phyloP scores from a whole-genome alignment of 2,113 vertebrate species.

The Alexandromys fortis region DNA sequence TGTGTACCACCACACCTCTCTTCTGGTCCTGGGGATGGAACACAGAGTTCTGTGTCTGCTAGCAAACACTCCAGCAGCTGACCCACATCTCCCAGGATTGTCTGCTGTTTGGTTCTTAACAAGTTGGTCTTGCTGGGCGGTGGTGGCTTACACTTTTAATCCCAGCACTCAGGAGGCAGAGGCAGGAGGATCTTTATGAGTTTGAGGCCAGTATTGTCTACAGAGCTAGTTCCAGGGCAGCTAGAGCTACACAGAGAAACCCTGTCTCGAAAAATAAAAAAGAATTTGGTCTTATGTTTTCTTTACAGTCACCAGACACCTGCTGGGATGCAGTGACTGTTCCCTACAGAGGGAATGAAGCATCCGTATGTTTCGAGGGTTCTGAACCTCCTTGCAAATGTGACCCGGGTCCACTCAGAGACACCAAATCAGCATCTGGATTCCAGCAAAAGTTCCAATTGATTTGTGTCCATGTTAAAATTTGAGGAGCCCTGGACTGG shows the following conservation, averaged over 20 bases:
- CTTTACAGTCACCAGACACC: not conserved
- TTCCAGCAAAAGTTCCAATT: not conserved
- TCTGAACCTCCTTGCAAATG: not conserved
- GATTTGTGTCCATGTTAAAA: accelerated
- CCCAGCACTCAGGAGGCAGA: not conserved
- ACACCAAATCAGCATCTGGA: not conserved
- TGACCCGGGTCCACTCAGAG: not conserved
- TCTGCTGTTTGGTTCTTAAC: not conserved
- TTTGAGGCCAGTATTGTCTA: not conserved
- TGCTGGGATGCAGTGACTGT: not conserved
- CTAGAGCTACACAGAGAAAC: not conserved
- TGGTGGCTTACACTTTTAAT: too few species aligned
- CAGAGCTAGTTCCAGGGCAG: not conserved
- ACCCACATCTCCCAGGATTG: not conserved
- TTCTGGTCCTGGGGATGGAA: not conserved
- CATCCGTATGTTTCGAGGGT: not conserved
- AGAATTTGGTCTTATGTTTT: not conserved
- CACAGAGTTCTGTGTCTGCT: not conserved
- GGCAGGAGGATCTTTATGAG: not conserved
- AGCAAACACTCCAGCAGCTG: not conserved
- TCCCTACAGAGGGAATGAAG: not conserved
- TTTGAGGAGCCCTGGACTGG: not conserved
- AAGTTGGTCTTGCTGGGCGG: not conserved
- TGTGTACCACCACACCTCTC: not conserved
- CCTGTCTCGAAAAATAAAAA: not conserved